phyloP scores from a whole-genome alignment of 2,797 vertebrate genomes.

The Hephaestus fuliginosus region DNA sequence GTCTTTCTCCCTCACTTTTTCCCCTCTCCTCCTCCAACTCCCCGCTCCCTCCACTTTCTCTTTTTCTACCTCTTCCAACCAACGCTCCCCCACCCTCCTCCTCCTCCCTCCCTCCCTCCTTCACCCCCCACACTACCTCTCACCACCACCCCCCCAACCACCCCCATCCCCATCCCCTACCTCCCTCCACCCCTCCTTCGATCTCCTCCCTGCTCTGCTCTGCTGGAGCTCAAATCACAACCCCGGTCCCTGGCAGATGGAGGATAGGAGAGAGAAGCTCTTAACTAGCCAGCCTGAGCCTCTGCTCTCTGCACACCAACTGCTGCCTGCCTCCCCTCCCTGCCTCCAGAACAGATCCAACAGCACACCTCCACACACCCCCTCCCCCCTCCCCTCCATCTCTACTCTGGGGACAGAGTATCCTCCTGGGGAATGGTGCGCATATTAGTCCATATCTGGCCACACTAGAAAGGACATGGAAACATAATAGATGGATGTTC shows the following conservation, averaged over 20 bases:
- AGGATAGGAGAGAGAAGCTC: conserved; percentile 86
- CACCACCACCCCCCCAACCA: conserved; percentile 18
- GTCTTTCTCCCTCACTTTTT: conserved; percentile 31
- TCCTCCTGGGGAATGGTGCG: conserved; percentile 76
- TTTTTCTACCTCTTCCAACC: conserved; percentile 61
- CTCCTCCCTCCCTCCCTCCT: background rate
- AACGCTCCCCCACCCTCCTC: background rate
- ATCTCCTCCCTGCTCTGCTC: conserved; percentile 86
- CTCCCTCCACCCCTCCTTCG: conserved; percentile 61
- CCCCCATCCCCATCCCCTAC: conserved; percentile 9
- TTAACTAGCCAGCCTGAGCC: conserved; percentile 85
- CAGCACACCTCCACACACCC: conserved; percentile 59
- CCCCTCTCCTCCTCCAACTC: conserved; percentile 52
- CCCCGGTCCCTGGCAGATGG: conserved; percentile 86
- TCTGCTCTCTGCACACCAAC: conserved; percentile 86
- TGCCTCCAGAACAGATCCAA: conserved; percentile 73
- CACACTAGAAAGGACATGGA: conserved; percentile 81
- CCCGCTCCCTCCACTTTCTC: conserved; percentile 63
- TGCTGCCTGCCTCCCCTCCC: conserved; percentile 84
- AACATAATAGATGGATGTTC: conserved; percentile 79
- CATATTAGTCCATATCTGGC: conserved; percentile 82
- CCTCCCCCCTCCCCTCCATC: conserved; percentile 31
- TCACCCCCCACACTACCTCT: background rate
- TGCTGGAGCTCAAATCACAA: conserved; percentile 88
- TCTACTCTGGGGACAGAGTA: conserved; percentile 74